These are phyloP conservation scores for Encarsia formosa DNA, from an alignment of 2,888 invertebrate species.

Conservation along the genomic window DNA sequence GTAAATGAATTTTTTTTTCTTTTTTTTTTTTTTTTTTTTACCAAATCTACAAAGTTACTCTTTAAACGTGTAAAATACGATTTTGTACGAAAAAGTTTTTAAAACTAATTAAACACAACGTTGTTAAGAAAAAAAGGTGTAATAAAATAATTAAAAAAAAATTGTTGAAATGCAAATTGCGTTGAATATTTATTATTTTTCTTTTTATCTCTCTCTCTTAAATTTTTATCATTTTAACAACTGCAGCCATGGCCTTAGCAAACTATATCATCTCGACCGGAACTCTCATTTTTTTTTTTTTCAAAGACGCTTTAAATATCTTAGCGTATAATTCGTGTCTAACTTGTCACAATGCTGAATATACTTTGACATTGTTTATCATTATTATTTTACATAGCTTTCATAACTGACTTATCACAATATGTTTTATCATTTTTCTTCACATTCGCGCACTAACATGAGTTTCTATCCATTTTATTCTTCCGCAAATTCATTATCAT, in stretches of 20 bases:
- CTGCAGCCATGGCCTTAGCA: constrained; percentile 33
- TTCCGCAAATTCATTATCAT: no score
- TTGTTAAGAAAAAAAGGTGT: constrained; percentile 11
- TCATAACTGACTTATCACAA: no score
- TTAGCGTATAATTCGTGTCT: constrained; percentile 15
- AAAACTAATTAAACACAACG: no score
- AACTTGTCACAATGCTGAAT: constrained; percentile 24
- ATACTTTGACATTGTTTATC: no score
- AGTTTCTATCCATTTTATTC: no score
- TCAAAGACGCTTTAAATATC: constrained; percentile 29
- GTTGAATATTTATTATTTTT: constrained; percentile 24
- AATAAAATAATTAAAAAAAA: not conserved
- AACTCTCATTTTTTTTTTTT: constrained; percentile 33
- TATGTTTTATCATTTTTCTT: no score
- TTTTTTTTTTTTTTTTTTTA: constrained; percentile 7
- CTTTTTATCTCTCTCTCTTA: constrained; percentile 5
- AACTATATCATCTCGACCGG: constrained; percentile 34
- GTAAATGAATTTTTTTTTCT: constrained; percentile 28
- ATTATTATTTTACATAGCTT: no score
- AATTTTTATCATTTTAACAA: constrained; percentile 31
- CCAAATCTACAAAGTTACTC: constrained; percentile 3
- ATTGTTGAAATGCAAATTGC: constrained; percentile 23
- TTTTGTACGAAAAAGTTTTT: constrained; percentile 14
- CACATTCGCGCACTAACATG: no score
- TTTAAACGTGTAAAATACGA: constrained; percentile 5